These are phyloP conservation scores for Portevinia maculata DNA, from an alignment of 2,888 invertebrate species.

Conservation along the genomic window DNA sequence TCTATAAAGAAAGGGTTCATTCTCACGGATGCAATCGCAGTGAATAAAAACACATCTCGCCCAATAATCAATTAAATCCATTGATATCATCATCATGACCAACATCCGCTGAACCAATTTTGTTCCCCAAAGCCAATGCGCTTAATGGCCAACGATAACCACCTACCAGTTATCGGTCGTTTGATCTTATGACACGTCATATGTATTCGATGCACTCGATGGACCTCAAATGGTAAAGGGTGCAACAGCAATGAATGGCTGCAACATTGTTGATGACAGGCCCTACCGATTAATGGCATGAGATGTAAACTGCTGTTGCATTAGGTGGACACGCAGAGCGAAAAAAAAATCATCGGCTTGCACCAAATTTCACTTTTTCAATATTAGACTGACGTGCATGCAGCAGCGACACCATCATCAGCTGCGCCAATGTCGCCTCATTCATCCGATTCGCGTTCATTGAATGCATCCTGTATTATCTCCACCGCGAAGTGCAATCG, in stretches of 20 bases:
- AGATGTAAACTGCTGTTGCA: slow-evolving; percentile 66
- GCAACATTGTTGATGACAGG: slow-evolving; percentile 71
- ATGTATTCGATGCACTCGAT: slow-evolving; percentile 67
- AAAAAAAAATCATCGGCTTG: slow-evolving; percentile 60
- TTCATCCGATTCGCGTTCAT: slow-evolving; percentile 77
- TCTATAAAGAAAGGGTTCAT: not conserved
- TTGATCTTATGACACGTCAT: slow-evolving; percentile 72
- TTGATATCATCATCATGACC: slow-evolving; percentile 52
- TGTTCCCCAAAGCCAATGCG: slow-evolving; percentile 41
- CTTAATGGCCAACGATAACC: slow-evolving; percentile 45
- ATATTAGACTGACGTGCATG: slow-evolving; percentile 66
- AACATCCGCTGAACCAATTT: slow-evolving; percentile 19
- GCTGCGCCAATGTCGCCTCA: slow-evolving; percentile 72
- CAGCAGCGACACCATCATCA: slow-evolving; percentile 67
- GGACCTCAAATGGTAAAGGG: slow-evolving; percentile 60
- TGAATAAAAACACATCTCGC: slow-evolving; percentile 44
- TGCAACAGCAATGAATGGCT: slow-evolving; percentile 60
- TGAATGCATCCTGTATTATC: slow-evolving; percentile 73
- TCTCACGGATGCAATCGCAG: slow-evolving; percentile 3
- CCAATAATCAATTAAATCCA: slow-evolving; percentile 57
- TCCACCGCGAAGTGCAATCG: slow-evolving; percentile 51
- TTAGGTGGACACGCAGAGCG: slow-evolving; percentile 51
- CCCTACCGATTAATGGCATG: slow-evolving; percentile 50
- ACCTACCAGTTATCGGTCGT: slow-evolving; percentile 61
- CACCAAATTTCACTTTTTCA: slow-evolving; percentile 74